These are phyloP conservation scores for Agrilus mali DNA, from an alignment of 2,888 invertebrate species.

Conservation along the genomic window DNA sequence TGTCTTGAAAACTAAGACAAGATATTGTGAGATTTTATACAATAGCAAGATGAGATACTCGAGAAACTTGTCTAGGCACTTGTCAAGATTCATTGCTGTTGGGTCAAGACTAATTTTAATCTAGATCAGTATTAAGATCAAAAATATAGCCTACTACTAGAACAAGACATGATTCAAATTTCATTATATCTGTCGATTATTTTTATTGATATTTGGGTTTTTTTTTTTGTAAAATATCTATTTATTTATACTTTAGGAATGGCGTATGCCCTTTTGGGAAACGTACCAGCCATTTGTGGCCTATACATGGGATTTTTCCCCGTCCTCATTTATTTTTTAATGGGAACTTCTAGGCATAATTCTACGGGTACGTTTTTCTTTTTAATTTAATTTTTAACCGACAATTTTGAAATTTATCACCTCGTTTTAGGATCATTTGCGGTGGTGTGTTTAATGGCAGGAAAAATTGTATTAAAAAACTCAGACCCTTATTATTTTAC, in stretches of 20 bases:
- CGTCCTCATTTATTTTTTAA: conserved; percentile 31
- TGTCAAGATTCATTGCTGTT: no score
- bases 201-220: background rate
- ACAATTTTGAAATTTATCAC: background rate
- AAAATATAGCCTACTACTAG: no score
- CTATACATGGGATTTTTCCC: conserved; percentile 46
- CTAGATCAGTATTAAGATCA: no score
- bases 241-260: conserved; percentile 35
- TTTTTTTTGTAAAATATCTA: background rate
- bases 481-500: conserved; percentile 23
- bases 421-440: conserved; percentile 59
- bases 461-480: conserved; percentile 53
- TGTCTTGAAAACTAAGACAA: no score
- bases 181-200: no score
- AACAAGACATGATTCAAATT: no score
- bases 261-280: conserved; percentile 42
- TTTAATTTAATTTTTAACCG: background rate
- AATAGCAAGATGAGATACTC: no score
- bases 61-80: no score
- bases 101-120: no score
- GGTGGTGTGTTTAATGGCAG: conserved; percentile 81
- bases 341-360: conserved; percentile 32
- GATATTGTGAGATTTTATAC: no score
- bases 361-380: conserved; percentile 28
- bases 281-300: conserved; percentile 40